Percentiles rank a stretch among this genome's conserved stretches.
phyloP scores from a whole-genome alignment of 2,797 vertebrate species.

The Eulemur mongoz region DNA sequence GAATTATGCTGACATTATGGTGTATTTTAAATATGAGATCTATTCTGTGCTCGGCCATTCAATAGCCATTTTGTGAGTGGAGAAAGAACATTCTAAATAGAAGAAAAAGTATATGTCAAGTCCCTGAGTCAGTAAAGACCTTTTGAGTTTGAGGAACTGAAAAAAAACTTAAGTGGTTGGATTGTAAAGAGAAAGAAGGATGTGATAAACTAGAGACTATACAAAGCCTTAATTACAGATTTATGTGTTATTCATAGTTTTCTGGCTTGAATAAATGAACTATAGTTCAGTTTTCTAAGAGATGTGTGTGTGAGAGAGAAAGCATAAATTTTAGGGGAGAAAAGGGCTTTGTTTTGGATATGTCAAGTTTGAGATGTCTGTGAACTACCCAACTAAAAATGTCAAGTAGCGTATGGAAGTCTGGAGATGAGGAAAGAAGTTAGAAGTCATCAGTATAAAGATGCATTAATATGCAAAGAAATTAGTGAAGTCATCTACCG shows the following conservation, averaged over 20 bases:
- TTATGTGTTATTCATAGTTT: not conserved
- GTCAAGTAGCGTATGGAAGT: not conserved
- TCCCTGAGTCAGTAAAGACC: not conserved
- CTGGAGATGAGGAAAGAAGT: not conserved
- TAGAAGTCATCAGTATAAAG: not conserved
- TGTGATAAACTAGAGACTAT: not conserved
- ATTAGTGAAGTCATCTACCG: not conserved
- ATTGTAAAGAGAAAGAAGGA: not conserved
- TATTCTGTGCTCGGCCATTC: not conserved
- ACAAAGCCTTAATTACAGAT: not conserved
- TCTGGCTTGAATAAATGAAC: not conserved
- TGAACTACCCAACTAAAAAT: not conserved
- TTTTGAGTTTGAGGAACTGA: not conserved
- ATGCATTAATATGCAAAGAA: not conserved
- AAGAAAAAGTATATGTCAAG: not conserved
- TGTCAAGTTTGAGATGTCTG: not conserved
- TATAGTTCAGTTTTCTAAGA: not conserved
- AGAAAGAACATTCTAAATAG: not conserved
- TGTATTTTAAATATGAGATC: constrained; percentile 28
- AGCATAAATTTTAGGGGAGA: not conserved
- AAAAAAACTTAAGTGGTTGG: not conserved
- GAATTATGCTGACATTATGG: not conserved
- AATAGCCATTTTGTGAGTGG: not conserved
- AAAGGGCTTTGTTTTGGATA: not conserved
- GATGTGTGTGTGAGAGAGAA: not conserved